These are phyloP conservation scores for Axis porcinus DNA, from an alignment of 2,113 vertebrate species.

Conservation along the genomic window DNA sequence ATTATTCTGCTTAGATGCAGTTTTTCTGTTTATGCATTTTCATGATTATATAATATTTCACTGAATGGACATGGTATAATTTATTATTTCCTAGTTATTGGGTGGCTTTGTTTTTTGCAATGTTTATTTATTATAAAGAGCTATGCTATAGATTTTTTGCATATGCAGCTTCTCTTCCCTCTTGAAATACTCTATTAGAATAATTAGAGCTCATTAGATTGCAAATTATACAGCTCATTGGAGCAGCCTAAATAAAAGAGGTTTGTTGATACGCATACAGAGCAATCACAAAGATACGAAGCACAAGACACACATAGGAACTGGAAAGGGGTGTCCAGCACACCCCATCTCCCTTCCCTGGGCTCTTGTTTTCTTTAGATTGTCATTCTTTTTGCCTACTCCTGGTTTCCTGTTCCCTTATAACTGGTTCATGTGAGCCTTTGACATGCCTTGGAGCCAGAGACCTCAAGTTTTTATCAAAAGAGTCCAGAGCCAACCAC, in stretches of 20 bases:
- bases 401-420: neutral
- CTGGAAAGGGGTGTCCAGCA: neutral
- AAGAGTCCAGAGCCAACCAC: neutral
- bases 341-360: neutral
- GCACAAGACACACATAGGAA: neutral
- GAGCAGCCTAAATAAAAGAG: neutral
- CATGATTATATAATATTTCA: conserved; percentile 1
- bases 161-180: neutral
- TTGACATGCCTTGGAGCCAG: neutral
- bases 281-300: neutral
- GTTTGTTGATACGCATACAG: neutral
- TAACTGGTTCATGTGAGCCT: neutral
- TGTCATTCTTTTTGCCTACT: neutral
- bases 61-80: neutral
- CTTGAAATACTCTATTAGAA: conserved; percentile 17
- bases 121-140: conserved; percentile 5
- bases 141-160: conserved; percentile 12
- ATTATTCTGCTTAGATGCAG: neutral
- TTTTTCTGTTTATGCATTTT: neutral
- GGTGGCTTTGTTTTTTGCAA: neutral
- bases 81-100: neutral
- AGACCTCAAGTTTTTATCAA: neutral
- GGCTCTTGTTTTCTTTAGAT: neutral
- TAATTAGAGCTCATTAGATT: conserved; percentile 6
- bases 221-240: conserved; percentile 6